Evolutionary conservation across 2,888 invertebrate species (phyloP).

Genomic region (Hyalella azteca): DNA sequence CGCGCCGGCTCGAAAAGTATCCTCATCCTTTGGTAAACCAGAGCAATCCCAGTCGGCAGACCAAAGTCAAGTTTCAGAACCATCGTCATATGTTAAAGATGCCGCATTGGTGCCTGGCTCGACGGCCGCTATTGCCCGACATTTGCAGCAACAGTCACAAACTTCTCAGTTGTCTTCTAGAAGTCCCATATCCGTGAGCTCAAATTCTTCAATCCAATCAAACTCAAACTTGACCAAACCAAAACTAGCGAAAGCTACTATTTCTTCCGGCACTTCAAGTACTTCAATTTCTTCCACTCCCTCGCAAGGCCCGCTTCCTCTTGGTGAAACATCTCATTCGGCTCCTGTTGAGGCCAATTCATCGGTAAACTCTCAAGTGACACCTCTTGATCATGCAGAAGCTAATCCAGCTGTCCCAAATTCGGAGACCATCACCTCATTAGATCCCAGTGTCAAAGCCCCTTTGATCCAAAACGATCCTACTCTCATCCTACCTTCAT

Average conservation of each 20-base stretch:
- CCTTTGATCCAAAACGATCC: neutral
- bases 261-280: neutral
- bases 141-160: neutral
- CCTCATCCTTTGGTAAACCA: neutral
- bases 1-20: neutral
- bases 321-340: neutral
- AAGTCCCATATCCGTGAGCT: slow-evolving; percentile 2
- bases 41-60: too few species aligned
- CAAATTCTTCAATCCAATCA: neutral
- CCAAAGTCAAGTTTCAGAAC: neutral
- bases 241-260: neutral
- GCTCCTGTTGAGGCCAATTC: neutral
- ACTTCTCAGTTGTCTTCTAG: neutral
- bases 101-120: neutral
- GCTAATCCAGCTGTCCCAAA: neutral
- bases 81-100: neutral
- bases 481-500: neutral
- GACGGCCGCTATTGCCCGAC: neutral
- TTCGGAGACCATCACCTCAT: neutral
- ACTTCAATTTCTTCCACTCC: too few species aligned
- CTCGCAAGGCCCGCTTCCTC: neutral
- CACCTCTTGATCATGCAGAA: slow-evolving; percentile 10
- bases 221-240: neutral
- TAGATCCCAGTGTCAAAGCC: neutral
- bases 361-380: neutral